phyloP scores from a whole-genome alignment of 2,888 invertebrate species.

The Heliconius aoede region DNA sequence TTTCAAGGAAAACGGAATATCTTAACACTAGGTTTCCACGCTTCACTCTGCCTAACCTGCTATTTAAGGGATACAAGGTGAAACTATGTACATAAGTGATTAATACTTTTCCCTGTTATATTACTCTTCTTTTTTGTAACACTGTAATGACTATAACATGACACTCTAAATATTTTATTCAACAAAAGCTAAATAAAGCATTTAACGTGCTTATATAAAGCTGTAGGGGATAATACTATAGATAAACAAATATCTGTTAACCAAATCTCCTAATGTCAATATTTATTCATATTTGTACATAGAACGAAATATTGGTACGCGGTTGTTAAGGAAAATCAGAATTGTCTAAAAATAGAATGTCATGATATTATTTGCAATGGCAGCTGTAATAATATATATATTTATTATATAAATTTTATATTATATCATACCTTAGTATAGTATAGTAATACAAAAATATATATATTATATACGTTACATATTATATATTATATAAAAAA shows the following conservation, averaged over 20 bases:
- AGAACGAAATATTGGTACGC: slow-evolving; percentile 6
- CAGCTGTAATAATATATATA: not conserved
- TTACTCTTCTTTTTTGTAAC: too few relatives aligned
- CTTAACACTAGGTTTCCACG: too few relatives aligned
- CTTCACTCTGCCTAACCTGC: not conserved
- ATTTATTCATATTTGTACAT: slow-evolving; percentile 18
- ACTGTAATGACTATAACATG: too few relatives aligned
- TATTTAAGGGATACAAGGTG: not conserved
- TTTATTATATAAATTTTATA: too few relatives aligned
- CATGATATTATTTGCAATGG: not conserved
- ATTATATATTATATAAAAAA: too few relatives aligned
- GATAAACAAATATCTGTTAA: slow-evolving; percentile 22
- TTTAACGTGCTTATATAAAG: slow-evolving; percentile 28
- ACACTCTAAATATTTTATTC: not conserved
- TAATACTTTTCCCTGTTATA: too few relatives aligned
- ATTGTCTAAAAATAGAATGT: not conserved
- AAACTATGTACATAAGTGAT: not conserved
- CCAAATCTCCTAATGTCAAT: slow-evolving; percentile 24
- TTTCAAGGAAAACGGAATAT: too few relatives aligned
- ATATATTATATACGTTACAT: too few relatives aligned
- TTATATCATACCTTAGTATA: too few relatives aligned
- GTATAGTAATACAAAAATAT: too few relatives aligned
- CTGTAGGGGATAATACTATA: slow-evolving; percentile 16
- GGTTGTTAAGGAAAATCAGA: slow-evolving; percentile 18
- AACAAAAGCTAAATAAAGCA: slow-evolving; percentile 1